Evolutionary conservation across 2,888 invertebrate species (phyloP).

Genomic region (Galeopsomyia nigrocyanea): DNA sequence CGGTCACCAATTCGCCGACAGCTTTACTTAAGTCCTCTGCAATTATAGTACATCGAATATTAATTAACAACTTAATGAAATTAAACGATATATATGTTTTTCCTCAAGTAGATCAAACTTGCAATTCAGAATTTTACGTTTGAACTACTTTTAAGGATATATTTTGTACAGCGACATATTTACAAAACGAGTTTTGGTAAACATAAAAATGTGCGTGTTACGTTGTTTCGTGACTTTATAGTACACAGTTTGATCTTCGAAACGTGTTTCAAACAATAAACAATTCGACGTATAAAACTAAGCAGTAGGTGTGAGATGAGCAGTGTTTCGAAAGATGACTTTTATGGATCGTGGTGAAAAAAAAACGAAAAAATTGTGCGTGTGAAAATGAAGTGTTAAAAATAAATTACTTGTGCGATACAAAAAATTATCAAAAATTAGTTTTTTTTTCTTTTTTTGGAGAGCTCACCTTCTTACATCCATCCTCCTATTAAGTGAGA

Average conservation of each 20-base stretch:
- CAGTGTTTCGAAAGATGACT: no score
- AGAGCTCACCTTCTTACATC: slow-evolving; percentile 68
- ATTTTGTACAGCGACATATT: no score
- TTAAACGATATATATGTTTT: no score
- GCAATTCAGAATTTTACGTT: no score
- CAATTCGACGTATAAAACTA: neutral
- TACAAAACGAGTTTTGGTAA: no score
- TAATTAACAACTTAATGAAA: no score
- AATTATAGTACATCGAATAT: slow-evolving; percentile 48
- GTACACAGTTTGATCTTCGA: neutral
- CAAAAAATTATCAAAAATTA: slow-evolving; percentile 2
- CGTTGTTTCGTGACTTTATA: no score
- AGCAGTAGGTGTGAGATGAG: no score
- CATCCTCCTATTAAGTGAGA: slow-evolving; percentile 67
- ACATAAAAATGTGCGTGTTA: no score
- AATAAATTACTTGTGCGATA: slow-evolving; percentile 2
- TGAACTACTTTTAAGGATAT: no score
- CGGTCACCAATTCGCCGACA: slow-evolving; percentile 89
- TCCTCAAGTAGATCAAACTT: no score
- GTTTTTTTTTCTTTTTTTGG: slow-evolving; percentile 2
- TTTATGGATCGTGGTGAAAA: neutral
- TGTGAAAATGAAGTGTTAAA: slow-evolving; percentile 12
- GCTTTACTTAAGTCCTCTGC: slow-evolving; percentile 88
- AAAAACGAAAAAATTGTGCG: slow-evolving; percentile 2
- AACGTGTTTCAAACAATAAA: neutral